Evolutionary conservation across 2,888 invertebrate species (phyloP).

Genomic region (Notodonta dromedarius): DNA sequence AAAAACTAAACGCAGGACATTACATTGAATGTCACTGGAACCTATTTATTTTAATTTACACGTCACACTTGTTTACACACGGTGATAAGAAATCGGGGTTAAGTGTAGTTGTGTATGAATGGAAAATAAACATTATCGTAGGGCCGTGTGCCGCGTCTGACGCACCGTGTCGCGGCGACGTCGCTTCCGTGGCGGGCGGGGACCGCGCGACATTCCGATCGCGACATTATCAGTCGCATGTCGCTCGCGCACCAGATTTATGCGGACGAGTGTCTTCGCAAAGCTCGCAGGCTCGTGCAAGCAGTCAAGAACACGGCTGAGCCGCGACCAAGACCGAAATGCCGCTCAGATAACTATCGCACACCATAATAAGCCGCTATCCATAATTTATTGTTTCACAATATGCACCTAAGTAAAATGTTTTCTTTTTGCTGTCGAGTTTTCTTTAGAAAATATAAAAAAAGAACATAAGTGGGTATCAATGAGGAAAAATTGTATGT

Average conservation of each 20-base stretch:
- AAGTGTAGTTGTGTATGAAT: constrained; percentile 10
- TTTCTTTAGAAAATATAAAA: too few species aligned
- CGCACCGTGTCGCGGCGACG: constrained; percentile 37
- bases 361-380: too few species aligned
- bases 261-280: constrained; percentile 35
- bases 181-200: constrained; percentile 49
- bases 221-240: constrained; percentile 62
- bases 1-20: neutral
- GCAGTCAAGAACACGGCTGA: constrained; percentile 7
- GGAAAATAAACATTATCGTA: constrained; percentile 10
- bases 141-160: constrained; percentile 19
- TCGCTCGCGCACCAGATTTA: constrained; percentile 67
- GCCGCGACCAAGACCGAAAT: constrained; percentile 13
- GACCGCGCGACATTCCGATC: constrained; percentile 55
- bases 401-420: too few species aligned
- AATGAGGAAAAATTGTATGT: too few species aligned
- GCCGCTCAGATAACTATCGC: constrained; percentile 8
- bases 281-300: constrained; percentile 31
- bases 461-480: too few species aligned
- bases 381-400: too few species aligned
- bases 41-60: constrained; percentile 5
- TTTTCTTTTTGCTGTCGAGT: too few species aligned
- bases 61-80: constrained; percentile 1
- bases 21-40: neutral
- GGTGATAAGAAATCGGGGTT: constrained; percentile 7